Evolutionary conservation across 2,113 vertebrate genomes (phyloP), one percentile per base, ranked within the genome.

Genomic region (western clawed frog (Xenopus tropicalis)): DNA sequence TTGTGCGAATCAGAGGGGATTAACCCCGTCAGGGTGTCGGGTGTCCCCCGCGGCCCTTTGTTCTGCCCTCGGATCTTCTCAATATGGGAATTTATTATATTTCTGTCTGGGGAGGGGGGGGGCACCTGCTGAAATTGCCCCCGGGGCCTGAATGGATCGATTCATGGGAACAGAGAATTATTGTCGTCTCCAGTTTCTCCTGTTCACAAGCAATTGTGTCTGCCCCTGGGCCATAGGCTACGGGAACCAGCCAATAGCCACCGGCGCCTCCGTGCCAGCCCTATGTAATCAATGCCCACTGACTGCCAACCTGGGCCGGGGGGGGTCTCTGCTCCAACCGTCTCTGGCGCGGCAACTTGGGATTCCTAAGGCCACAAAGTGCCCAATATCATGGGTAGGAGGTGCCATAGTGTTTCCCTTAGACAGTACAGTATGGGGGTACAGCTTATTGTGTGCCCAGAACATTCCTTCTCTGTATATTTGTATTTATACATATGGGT

Each of bases 11-110:
- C 84, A 82, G 78, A 69, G 75, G 42, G 82, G 85, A 85, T 90
- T 87, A 82, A 84, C 86, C 77, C 88, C 91, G 90, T 91, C 89
- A 87, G 81, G 82, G 85, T 83, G 82, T 88, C 82, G 84, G 83
- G 78, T 90, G 86, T 89, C 86, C 83, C 71, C 76, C 77, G 80
- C 46, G 77, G 70, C 80, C 78, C 87, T 92, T 90, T 93, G 87
- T 91, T 86, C 83, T 84, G 80, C 74, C 6, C 74, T 80, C 71
- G 81, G 85, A 89, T 88, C 68, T 78, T 76, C 70, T 81, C 80
- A 84, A 79, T 79, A 64, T 64, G 85, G 83, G 78, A 80, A 77
- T 84, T 86, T 88, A 83, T 85, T 79, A 37, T 37, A 8, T 37
- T 69, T 69, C 82, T 88, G 46, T 67, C 19, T 82, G 88, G 54